A percentile compares a stretch with the other conserved stretches of the same genome.
phyloP scores from a whole-genome alignment of 2,113 vertebrate genomes.

The Lonchura striata region DNA sequence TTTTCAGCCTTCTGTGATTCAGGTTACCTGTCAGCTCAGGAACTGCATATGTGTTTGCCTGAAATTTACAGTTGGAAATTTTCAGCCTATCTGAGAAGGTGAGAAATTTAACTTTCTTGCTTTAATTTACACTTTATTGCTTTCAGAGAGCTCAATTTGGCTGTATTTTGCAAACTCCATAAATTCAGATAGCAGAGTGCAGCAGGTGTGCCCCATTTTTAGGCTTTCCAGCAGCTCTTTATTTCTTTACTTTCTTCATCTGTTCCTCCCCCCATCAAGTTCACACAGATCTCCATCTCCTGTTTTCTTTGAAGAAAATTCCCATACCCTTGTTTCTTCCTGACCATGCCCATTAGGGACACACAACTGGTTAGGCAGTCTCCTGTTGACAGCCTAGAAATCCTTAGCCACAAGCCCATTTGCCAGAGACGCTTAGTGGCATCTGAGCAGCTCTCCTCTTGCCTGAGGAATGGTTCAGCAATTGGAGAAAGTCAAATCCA shows the following conservation, averaged over 20 bases:
- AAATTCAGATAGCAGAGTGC: not conserved
- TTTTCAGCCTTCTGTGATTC: not conserved
- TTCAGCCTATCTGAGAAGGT: not conserved
- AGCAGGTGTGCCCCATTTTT: not conserved
- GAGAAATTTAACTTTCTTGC: not conserved
- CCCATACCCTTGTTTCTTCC: not conserved
- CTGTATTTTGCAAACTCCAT: not conserved
- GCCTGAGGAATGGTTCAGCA: not conserved
- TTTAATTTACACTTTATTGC: not conserved
- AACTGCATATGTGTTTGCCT: not conserved
- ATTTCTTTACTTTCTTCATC: not conserved
- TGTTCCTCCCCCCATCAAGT: not conserved
- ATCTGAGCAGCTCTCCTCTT: not conserved
- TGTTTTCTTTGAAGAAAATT: not conserved
- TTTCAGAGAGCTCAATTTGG: not conserved
- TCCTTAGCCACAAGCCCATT: not conserved
- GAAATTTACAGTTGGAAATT: not conserved
- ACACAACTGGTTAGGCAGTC: not conserved
- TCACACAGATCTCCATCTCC: not conserved
- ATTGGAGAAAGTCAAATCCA: not conserved
- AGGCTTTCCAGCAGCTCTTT: not conserved
- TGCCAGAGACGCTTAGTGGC: not conserved
- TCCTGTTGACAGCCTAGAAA: not conserved
- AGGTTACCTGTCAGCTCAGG: not conserved
- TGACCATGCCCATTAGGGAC: not conserved